phyloP scores from a whole-genome alignment of 2,797 vertebrate genomes.

The Acridotheres tristis region DNA sequence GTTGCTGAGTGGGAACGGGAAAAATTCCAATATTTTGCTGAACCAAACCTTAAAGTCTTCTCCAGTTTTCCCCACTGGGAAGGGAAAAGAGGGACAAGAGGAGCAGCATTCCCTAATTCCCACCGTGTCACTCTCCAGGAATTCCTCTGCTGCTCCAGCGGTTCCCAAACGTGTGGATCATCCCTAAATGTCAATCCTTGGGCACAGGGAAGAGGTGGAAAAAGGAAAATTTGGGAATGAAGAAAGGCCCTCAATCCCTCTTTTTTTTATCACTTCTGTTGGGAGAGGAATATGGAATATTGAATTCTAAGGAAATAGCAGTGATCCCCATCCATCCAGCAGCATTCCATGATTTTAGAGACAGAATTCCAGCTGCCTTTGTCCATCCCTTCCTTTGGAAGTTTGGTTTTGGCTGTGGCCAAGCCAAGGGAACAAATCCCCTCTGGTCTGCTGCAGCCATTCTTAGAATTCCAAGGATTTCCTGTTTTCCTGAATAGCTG shows the following conservation, averaged over 20 bases:
- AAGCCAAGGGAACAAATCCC: background rate
- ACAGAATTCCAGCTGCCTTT: background rate
- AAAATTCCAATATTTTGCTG: background rate
- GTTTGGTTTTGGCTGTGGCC: background rate
- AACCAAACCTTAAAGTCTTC: background rate
- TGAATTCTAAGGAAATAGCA: accelerated
- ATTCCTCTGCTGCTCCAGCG: accelerated
- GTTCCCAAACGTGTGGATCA: background rate
- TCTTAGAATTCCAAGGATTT: conserved; percentile 49
- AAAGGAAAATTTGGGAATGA: background rate
- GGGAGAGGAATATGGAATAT: background rate
- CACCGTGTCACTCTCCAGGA: background rate
- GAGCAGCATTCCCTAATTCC: background rate
- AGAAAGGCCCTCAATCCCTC: background rate
- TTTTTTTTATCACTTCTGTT: background rate
- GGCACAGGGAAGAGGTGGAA: background rate
- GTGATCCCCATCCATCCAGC: background rate
- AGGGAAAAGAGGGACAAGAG: background rate
- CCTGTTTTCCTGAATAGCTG: conserved; percentile 2
- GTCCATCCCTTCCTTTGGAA: background rate
- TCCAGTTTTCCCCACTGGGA: background rate
- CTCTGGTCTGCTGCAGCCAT: too few species aligned
- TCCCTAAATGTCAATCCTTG: background rate
- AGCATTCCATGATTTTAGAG: background rate
- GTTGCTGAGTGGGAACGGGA: accelerated